Percentiles rank a stretch among this genome's conserved stretches.
phyloP scores from a whole-genome alignment of 2,888 invertebrate species.

The Saturnia japonica region DNA sequence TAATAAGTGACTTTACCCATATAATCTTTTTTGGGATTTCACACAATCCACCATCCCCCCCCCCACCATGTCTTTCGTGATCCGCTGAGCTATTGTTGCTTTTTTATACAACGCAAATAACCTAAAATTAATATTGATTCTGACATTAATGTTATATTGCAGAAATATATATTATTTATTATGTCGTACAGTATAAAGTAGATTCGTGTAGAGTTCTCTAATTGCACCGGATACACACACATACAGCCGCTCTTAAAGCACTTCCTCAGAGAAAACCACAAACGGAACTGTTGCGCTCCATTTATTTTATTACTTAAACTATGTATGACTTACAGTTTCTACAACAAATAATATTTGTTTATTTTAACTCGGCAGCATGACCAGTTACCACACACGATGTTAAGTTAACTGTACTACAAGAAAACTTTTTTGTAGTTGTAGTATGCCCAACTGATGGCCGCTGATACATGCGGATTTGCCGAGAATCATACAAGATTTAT shows the following conservation, averaged over 20 bases:
- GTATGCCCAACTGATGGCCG: no score
- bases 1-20: no score
- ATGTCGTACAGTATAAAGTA: neutral
- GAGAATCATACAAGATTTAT: neutral
- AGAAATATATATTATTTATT: neutral
- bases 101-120: no score
- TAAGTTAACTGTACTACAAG: neutral
- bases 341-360: neutral
- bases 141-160: neutral
- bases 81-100: no score
- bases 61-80: no score
- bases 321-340: neutral
- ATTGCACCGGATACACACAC: constrained; percentile 11
- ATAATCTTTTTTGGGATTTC: no score
- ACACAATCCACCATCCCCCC: no score
- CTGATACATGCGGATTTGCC: neutral
- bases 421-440: no score
- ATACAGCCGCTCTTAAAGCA: constrained; percentile 2
- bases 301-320: constrained; percentile 10
- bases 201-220: constrained; percentile 2
- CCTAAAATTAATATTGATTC: neutral
- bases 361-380: neutral
- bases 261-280: constrained; percentile 12
- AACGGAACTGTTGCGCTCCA: constrained; percentile 7
- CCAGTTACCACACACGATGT: neutral